Conservation (phyloP, 2,888 invertebrate species). For the Liposcelis brunnea region DNA sequence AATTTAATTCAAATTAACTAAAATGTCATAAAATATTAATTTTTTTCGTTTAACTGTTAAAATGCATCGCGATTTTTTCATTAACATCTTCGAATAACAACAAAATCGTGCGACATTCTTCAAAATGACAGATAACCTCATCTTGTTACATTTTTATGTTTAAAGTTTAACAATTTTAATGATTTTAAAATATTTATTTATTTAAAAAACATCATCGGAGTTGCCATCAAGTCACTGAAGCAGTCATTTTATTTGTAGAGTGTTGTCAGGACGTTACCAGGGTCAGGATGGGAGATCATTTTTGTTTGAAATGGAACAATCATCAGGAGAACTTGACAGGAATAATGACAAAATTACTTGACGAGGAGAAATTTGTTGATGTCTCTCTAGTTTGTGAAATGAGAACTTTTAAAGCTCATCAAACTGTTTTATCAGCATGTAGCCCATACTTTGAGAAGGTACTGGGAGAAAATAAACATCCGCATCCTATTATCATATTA, state of each 20-base stretch:
- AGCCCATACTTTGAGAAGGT: conserved; percentile 88
- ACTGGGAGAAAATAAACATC: conserved; percentile 70
- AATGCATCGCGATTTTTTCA: too few relatives aligned
- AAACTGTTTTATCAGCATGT: conserved; percentile 83
- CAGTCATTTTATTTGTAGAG: not conserved
- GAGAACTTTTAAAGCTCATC: conserved; percentile 56
- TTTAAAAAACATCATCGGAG: too few relatives aligned
- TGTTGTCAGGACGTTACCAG: conserved; percentile 6
- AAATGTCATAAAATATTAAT: too few relatives aligned
- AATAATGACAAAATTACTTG: conserved; percentile 70
- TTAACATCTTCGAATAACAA: too few relatives aligned
- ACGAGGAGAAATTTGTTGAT: conserved; percentile 80
- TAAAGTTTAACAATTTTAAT: too few relatives aligned
- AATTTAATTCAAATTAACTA: too few relatives aligned
- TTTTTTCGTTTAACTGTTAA: too few relatives aligned
- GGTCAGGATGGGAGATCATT: conserved; percentile 44
- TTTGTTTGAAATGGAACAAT: conserved; percentile 89
- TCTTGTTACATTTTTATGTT: too few relatives aligned
- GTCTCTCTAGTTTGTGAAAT: conserved; percentile 80
- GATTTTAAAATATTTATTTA: too few relatives aligned
- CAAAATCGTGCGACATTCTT: too few relatives aligned
- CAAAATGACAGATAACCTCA: too few relatives aligned
- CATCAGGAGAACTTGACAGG: conserved; percentile 82
- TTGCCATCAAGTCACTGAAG: too few relatives aligned
- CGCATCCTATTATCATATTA: conserved; percentile 81